Conservation (phyloP, 2,888 invertebrate genomes). For the Coelogynopora nodosa region DNA sequence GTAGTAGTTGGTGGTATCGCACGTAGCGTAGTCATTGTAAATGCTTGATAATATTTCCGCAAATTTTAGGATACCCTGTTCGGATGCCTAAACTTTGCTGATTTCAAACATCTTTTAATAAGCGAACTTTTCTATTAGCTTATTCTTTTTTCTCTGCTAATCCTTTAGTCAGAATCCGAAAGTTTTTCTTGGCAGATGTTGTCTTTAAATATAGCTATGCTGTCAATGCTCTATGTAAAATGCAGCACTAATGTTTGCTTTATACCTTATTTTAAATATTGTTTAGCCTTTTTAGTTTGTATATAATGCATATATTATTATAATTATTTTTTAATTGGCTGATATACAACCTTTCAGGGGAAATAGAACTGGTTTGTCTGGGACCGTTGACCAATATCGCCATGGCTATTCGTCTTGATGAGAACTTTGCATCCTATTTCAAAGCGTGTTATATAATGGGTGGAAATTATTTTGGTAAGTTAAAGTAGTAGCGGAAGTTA, state of each 20-base stretch:
- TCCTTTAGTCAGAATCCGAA: too few relatives aligned
- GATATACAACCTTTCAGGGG: slow-evolving; percentile 32
- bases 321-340: background rate
- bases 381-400: slow-evolving; percentile 79
- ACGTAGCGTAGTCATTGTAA: background rate
- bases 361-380: slow-evolving; percentile 60
- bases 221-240: background rate
- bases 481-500: too few relatives aligned
- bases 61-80: background rate
- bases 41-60: background rate
- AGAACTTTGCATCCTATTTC: slow-evolving; percentile 67
- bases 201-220: too few relatives aligned
- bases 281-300: background rate
- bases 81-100: too few relatives aligned
- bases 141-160: too few relatives aligned
- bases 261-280: background rate
- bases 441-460: slow-evolving; percentile 75
- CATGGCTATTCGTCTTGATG: slow-evolving; percentile 70
- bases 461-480: slow-evolving; percentile 63
- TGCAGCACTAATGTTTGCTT: background rate
- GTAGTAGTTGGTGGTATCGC: too few relatives aligned
- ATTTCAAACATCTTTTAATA: too few relatives aligned
- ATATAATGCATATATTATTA: too few relatives aligned
- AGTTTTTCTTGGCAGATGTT: too few relatives aligned
- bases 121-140: too few relatives aligned